These are phyloP conservation scores for Pangasianodon hypophthalmus DNA, from an alignment of 2,113 vertebrate species.

Conservation along the genomic window DNA sequence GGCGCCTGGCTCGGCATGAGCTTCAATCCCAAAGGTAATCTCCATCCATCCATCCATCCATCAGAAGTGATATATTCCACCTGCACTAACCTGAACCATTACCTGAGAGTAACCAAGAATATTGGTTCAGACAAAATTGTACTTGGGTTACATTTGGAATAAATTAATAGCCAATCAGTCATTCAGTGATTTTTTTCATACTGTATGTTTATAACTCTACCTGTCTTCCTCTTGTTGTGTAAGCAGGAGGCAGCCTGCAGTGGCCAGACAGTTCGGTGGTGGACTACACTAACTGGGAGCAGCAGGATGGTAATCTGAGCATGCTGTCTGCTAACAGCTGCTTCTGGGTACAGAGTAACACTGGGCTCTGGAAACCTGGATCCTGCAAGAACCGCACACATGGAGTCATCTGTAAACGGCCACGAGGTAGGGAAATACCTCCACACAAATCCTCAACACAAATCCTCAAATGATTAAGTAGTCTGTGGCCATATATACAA, in stretches of 20 bases:
- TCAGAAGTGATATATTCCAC: background rate
- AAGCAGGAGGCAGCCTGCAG: constrained; percentile 81
- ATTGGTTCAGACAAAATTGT: background rate
- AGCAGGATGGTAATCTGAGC: constrained; percentile 82
- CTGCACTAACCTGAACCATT: background rate
- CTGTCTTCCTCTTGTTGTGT: constrained; percentile 13
- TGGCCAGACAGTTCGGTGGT: constrained; percentile 86
- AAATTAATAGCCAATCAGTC: background rate
- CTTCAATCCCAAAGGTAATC: constrained; percentile 86
- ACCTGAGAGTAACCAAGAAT: background rate
- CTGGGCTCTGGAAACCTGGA: constrained; percentile 85
- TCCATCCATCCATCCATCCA: background rate
- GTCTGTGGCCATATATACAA: background rate
- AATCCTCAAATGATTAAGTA: background rate
- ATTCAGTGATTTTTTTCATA: background rate
- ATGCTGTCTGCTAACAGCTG: constrained; percentile 93
- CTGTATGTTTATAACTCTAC: background rate
- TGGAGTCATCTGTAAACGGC: constrained; percentile 91
- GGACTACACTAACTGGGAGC: constrained; percentile 93
- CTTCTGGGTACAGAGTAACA: constrained; percentile 97
- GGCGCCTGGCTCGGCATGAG: constrained; percentile 96
- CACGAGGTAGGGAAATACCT: constrained; percentile 77
- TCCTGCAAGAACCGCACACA: constrained; percentile 90
- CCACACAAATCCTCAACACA: background rate
- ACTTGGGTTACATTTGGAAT: background rate